Evolutionary conservation across 2,113 vertebrate genomes (phyloP).

Genomic region (Eclectus roratus): DNA sequence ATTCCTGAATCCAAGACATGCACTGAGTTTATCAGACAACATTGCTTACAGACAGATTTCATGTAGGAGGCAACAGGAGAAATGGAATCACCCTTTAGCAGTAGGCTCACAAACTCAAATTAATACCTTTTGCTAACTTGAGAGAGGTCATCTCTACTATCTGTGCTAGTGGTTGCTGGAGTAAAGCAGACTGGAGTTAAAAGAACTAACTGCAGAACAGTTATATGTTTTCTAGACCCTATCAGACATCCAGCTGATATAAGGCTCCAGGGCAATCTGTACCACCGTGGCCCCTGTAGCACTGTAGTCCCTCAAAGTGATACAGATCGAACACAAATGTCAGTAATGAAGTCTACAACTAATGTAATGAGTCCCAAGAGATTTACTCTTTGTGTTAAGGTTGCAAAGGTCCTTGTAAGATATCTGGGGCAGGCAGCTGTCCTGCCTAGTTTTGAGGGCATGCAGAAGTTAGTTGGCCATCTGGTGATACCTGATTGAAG

Average conservation of each 20-base stretch:
- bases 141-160: not conserved
- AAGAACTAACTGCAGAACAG: not conserved
- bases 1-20: not conserved
- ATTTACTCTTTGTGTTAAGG: not conserved
- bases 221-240: not conserved
- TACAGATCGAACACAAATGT: not conserved
- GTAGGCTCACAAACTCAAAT: not conserved
- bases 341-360: not conserved
- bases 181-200: not conserved
- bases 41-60: not conserved
- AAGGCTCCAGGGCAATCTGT: not conserved
- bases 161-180: not conserved
- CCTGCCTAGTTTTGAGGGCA: not conserved
- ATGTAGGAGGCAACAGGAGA: not conserved
- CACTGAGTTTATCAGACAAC: not conserved
- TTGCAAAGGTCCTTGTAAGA: not conserved
- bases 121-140: not conserved
- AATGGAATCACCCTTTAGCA: not conserved
- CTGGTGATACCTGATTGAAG: slow-evolving; percentile 89
- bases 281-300: not conserved
- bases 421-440: not conserved
- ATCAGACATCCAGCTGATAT: not conserved
- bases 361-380: not conserved
- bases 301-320: not conserved
- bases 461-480: not conserved